Base-by-base conservation (phyloP, 2,797 vertebrate species). In the Tauraco hartlaubi region DNA sequence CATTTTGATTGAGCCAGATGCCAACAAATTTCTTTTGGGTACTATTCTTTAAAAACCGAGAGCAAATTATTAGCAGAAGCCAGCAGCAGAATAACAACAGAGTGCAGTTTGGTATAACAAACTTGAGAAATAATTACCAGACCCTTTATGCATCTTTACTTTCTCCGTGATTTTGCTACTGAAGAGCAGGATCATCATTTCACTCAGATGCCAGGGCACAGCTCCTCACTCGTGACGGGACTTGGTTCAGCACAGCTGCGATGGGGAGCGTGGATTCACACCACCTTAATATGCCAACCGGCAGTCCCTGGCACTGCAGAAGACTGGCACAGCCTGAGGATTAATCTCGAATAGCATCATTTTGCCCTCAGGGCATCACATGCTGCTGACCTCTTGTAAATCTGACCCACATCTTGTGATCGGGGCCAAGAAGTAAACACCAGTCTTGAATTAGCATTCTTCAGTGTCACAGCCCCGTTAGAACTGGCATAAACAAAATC, bases 1-100 rank as follows among this genome's bases (percentile, higher is more conserved):
- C 61, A 64, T 92, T 97, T 96, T 97, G 86, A 89, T 89, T 86
- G 67, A 91, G 64, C 80, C 84, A 97, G 58, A 92, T 93, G 82
- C 90, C 94, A 73, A 80, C 43, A 87, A 72, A 46, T 90, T 85
- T 95, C n/a, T 83, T 92, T 46, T 12, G 16, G 83, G 33, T 55
- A 85, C 77, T 92, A 15, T 88, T 96, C 55, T 92, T 96, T 92
- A 90, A 95, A 92, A 95, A 78, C 17, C 0, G 2, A 81, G 59
- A 91, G 39, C 69, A 91, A 77, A 73, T 93, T 97, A 86, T 94
- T 92, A 73, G 55, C 76, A 80, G 73, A 83, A 96, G 37, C 68
- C 73, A 94, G 37, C 80, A 83, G 62, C 54, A 96, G 90, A 80
- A 72, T 58, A 78, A 91, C 83, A 94, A 48, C 51, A 82, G 49